A percentile compares a stretch with the other conserved stretches of the same genome.
Conservation (phyloP, 2,797 vertebrate species). For the Oophaga sylvatica region DNA sequence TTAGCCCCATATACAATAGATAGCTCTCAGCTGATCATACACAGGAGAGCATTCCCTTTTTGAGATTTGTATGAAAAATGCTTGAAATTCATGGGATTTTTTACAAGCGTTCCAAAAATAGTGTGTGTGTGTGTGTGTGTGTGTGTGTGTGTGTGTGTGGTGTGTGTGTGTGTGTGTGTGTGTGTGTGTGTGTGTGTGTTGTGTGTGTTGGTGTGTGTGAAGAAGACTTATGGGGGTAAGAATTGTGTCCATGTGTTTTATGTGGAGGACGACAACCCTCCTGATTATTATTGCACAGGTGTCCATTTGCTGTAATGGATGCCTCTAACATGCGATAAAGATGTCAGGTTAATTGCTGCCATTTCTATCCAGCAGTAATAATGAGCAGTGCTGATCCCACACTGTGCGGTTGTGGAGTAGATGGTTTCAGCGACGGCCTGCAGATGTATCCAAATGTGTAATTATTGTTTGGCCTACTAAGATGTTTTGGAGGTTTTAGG, state of each 20-base stretch:
- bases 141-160: too few relatives aligned
- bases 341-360: constrained; percentile 7
- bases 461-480: constrained; percentile 48
- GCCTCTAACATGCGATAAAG: neutral
- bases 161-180: too few relatives aligned
- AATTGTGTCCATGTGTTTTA: neutral
- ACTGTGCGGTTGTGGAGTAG: constrained; percentile 35
- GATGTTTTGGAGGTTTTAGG: constrained; percentile 44
- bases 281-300: neutral
- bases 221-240: neutral
- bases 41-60: too few relatives aligned
- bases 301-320: neutral
- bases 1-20: too few relatives aligned
- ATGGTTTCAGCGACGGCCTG: constrained; percentile 20
- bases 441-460: constrained; percentile 48
- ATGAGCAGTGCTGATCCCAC: constrained; percentile 18
- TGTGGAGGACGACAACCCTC: neutral
- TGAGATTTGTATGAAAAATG: too few relatives aligned
- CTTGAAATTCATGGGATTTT: too few relatives aligned
- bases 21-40: too few relatives aligned
- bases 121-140: too few relatives aligned
- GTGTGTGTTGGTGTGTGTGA: too few relatives aligned
- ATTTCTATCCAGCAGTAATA: constrained; percentile 29
- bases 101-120: too few relatives aligned
- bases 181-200: too few relatives aligned